These are phyloP conservation scores for Macaria notata DNA, from an alignment of 2,888 invertebrate species.

Conservation along the genomic window DNA sequence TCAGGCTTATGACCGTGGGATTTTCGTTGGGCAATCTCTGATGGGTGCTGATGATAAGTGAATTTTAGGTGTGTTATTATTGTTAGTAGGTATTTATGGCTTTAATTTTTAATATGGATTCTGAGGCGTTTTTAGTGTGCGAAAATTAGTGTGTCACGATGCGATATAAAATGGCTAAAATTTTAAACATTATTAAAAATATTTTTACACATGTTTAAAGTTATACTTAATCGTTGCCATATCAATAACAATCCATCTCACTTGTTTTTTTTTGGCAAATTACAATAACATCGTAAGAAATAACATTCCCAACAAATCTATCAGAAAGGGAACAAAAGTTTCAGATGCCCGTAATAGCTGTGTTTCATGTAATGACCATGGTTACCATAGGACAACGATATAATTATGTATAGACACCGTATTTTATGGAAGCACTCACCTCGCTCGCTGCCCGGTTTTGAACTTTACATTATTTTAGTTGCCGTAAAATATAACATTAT, in stretches of 20 bases:
- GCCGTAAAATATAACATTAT: too few species aligned
- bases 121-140: neutral
- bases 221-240: too few species aligned
- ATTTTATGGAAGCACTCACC: too few species aligned
- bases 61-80: conserved; percentile 36
- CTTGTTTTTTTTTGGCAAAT: neutral
- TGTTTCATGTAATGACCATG: conserved; percentile 65
- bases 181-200: too few species aligned
- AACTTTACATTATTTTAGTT: too few species aligned
- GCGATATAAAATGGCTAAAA: too few species aligned
- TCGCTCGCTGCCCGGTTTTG: too few species aligned
- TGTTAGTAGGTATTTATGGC: conserved; percentile 16
- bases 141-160: neutral
- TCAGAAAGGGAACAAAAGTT: conserved; percentile 40
- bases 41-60: conserved; percentile 59
- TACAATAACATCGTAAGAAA: neutral
- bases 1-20: conserved; percentile 75
- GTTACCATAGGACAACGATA: conserved; percentile 38
- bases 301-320: conserved; percentile 17
- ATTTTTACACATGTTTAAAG: too few species aligned
- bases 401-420: too few species aligned
- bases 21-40: conserved; percentile 50
- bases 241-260: too few species aligned
- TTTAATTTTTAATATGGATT: too few species aligned
- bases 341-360: conserved; percentile 58